These are phyloP conservation scores for Notospermus geniculatus DNA, from an alignment of 1,140 invertebrate species.

Conservation along the genomic window DNA sequence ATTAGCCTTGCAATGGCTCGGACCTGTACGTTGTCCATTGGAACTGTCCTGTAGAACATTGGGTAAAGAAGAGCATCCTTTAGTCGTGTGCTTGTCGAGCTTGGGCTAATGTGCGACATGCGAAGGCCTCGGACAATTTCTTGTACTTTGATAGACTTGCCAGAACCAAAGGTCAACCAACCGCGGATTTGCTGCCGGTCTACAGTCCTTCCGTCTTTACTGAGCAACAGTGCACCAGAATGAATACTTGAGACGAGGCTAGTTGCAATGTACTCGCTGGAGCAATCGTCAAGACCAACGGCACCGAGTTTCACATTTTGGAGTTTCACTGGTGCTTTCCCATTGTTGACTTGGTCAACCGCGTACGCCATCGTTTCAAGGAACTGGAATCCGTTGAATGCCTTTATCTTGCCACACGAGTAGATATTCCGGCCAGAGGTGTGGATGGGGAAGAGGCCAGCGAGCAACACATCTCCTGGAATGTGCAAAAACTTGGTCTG, in stretches of 20 bases:
- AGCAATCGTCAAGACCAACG: slow-evolving; percentile 47
- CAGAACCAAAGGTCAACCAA: slow-evolving; percentile 44
- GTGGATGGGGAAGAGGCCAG: slow-evolving; percentile 75
- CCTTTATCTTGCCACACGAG: slow-evolving; percentile 64
- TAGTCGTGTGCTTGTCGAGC: slow-evolving; percentile 67
- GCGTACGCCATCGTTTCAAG: slow-evolving; percentile 81
- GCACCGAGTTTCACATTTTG: slow-evolving; percentile 66
- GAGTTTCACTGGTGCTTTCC: slow-evolving; percentile 47
- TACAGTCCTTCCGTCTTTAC: slow-evolving; percentile 12
- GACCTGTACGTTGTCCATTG: slow-evolving; percentile 75
- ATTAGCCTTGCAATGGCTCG: slow-evolving; percentile 62
- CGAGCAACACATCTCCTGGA: slow-evolving; percentile 69
- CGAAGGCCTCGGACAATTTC: slow-evolving; percentile 27
- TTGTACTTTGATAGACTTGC: slow-evolving; percentile 35
- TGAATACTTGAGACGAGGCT: slow-evolving; percentile 37
- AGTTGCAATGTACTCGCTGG: slow-evolving; percentile 25
- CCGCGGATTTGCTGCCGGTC: slow-evolving; percentile 23
- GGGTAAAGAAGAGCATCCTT: slow-evolving; percentile 72
- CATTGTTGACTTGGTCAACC: slow-evolving; percentile 68
- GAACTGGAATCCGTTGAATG: slow-evolving; percentile 69
- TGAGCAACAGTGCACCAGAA: slow-evolving; percentile 24
- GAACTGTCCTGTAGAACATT: slow-evolving; percentile 77
- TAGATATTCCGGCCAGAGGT: slow-evolving; percentile 49
- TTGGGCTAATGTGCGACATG: slow-evolving; percentile 38
- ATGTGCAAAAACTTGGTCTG: slow-evolving; percentile 11